These are phyloP conservation scores for Bellardia bayeri DNA, from an alignment of 2,888 invertebrate genomes.

Conservation along the genomic window DNA sequence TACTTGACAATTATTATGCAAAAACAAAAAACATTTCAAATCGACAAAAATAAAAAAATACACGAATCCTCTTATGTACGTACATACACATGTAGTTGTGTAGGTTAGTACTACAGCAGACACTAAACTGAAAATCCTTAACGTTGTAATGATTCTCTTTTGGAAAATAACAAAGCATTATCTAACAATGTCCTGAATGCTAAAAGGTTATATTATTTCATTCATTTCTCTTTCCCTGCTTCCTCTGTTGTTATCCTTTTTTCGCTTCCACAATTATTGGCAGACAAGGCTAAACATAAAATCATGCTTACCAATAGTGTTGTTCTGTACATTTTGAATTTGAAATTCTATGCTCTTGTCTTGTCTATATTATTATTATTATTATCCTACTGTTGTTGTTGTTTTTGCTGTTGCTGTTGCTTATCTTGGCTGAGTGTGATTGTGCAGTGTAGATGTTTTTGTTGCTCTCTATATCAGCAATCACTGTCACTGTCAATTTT, in stretches of 20 bases:
- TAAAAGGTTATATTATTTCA: conserved; percentile 72
- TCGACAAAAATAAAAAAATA: conserved; percentile 23
- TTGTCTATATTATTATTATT: conserved; percentile 30
- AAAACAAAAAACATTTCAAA: conserved; percentile 30
- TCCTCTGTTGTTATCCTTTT: background rate
- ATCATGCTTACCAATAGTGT: conserved; percentile 69
- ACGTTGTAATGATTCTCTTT: conserved; percentile 67
- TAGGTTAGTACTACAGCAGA: conserved; percentile 21
- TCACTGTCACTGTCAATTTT: conserved; percentile 73
- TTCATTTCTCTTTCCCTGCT: conserved; percentile 38
- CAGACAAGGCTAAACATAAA: conserved; percentile 67
- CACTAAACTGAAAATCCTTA: conserved; percentile 54
- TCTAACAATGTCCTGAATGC: conserved; percentile 68
- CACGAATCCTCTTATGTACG: conserved; percentile 29
- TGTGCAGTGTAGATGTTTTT: background rate
- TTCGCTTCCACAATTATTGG: conserved; percentile 37
- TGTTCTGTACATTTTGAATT: conserved; percentile 56
- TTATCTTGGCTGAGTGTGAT: conserved; percentile 34
- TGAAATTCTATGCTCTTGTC: conserved; percentile 51
- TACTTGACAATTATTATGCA: conserved; percentile 66
- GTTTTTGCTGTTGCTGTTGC: conserved; percentile 18
- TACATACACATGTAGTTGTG: background rate
- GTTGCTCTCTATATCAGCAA: conserved; percentile 58
- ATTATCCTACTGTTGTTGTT: conserved; percentile 3
- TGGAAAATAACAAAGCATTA: conserved; percentile 69